Percentiles rank a stretch among this genome's conserved stretches.
phyloP scores from a whole-genome alignment of 2,888 invertebrate species.

The Megalurothrips usitatus region DNA sequence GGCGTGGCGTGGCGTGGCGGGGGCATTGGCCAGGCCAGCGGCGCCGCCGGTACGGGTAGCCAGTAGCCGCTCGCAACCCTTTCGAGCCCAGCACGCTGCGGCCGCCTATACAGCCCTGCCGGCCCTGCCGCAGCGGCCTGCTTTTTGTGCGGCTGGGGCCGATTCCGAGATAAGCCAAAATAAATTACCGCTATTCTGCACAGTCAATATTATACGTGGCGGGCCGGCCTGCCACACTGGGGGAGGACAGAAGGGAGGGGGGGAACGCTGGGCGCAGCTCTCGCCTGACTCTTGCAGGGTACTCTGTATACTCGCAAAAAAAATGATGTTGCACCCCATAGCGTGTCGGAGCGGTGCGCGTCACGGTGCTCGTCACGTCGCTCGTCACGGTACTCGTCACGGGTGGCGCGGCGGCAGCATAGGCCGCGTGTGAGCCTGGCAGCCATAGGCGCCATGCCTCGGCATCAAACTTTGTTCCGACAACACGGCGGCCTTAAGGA shows the following conservation, averaged over 20 bases:
- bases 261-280: background rate
- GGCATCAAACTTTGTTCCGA: too few relatives aligned
- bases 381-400: too few relatives aligned
- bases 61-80: background rate
- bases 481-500: background rate
- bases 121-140: background rate
- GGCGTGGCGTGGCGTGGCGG: background rate
- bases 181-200: conserved; percentile 26
- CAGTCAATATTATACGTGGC: conserved; percentile 26
- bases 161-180: conserved; percentile 23
- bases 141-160: background rate
- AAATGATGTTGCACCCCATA: too few relatives aligned
- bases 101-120: background rate
- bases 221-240: background rate
- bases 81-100: background rate
- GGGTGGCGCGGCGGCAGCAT: background rate
- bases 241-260: background rate
- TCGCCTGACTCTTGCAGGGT: too few relatives aligned
- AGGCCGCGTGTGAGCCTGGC: background rate
- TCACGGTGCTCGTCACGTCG: too few relatives aligned
- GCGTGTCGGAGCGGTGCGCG: too few relatives aligned
- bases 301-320: too few relatives aligned
- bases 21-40: background rate
- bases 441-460: background rate
- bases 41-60: background rate